phyloP scores from a whole-genome alignment of 2,888 invertebrate species.

The Meteorus cinctellus region DNA sequence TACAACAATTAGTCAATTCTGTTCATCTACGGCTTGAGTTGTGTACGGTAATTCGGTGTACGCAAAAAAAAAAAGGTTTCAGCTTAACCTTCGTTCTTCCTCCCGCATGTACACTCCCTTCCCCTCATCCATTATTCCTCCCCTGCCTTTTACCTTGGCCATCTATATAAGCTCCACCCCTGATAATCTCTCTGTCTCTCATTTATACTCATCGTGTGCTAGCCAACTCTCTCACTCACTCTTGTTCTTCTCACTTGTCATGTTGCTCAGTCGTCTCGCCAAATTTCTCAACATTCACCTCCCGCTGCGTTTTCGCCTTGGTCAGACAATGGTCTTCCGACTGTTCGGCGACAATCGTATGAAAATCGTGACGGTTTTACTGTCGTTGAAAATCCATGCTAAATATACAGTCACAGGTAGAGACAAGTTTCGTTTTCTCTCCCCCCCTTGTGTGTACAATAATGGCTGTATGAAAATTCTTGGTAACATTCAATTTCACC shows the following conservation, averaged over 20 bases:
- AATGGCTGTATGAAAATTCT: conserved; percentile 4
- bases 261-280: conserved; percentile 43
- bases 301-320: conserved; percentile 62
- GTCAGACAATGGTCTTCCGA: conserved; percentile 59
- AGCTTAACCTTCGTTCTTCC: conserved; percentile 56
- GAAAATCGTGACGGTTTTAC: conserved; percentile 66
- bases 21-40: neutral
- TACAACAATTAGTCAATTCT: neutral
- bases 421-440: neutral
- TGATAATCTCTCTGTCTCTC: conserved; percentile 28
- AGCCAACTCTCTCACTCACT: neutral
- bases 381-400: conserved; percentile 65
- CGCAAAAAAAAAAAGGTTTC: conserved; percentile 51
- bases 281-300: conserved; percentile 63
- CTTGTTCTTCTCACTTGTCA: conserved; percentile 15
- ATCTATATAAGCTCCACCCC: neutral
- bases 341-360: conserved; percentile 51
- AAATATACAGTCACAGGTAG: conserved; percentile 56
- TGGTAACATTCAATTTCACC: conserved; percentile 26
- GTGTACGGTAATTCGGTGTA: neutral
- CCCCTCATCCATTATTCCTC: neutral
- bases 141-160: neutral
- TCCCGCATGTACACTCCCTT: neutral
- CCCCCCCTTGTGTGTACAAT: neutral
- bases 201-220: conserved; percentile 11